A percentile compares a stretch with the other conserved stretches of the same genome.
These are phyloP conservation scores for Pseudotriccus pelzelni DNA, from an alignment of 2,797 vertebrate species.

Conservation along the genomic window DNA sequence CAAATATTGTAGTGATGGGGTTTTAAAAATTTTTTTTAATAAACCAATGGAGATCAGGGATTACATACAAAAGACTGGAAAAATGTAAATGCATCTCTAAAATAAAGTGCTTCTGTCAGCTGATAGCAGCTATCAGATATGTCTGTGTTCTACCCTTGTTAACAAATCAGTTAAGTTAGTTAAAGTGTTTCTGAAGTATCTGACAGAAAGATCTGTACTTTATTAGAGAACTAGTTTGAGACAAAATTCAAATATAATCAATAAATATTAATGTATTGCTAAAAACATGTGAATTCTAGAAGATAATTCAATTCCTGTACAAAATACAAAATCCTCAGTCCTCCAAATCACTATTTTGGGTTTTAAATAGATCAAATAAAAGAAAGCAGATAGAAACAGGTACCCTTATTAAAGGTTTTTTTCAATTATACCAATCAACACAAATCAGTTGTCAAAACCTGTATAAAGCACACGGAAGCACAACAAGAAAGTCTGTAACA, in stretches of 20 bases:
- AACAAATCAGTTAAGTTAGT: not conserved
- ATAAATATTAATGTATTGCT: not conserved
- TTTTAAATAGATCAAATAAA: not conserved
- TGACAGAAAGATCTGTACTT: not conserved
- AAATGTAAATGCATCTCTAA: not conserved
- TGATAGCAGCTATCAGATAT: not conserved
- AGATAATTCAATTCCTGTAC: not conserved
- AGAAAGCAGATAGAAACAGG: not conserved
- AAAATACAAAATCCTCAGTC: not conserved
- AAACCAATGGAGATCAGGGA: not conserved
- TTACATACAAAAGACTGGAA: not conserved
- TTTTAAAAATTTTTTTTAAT: not conserved
- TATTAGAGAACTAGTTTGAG: not conserved
- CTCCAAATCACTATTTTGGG: not conserved
- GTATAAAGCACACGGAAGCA: not conserved
- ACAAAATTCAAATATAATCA: not conserved
- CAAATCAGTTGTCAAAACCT: not conserved
- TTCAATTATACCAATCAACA: not conserved
- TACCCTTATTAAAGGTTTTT: fast-evolving
- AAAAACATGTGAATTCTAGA: not conserved
- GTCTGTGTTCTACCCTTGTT: not conserved
- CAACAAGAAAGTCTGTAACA: not conserved
- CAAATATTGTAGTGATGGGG: not conserved
- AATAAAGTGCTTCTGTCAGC: not conserved
- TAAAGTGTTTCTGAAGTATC: not conserved